Conservation (phyloP, 2,888 invertebrate species). For the Quadriops clusia region DNA sequence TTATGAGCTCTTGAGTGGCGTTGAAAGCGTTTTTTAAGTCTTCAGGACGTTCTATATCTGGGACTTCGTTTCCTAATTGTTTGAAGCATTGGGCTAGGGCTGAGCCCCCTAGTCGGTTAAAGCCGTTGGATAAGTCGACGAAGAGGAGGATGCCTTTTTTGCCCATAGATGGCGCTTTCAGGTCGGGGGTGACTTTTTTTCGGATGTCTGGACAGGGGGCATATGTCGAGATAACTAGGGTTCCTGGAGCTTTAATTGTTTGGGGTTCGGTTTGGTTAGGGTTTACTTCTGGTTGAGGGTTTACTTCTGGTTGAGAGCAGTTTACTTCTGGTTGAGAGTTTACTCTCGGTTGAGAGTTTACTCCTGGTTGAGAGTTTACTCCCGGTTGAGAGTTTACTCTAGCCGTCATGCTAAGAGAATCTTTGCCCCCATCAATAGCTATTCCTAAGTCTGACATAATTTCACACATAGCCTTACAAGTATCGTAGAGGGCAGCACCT, state of each 20-base stretch:
- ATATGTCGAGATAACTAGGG: constrained; percentile 91
- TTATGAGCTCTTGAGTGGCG: constrained; percentile 72
- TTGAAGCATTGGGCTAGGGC: constrained; percentile 84
- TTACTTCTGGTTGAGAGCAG: no score
- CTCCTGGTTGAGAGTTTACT: no score
- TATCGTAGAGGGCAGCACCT: constrained; percentile 76
- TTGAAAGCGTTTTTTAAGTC: constrained; percentile 65
- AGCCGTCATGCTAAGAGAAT: constrained; percentile 95
- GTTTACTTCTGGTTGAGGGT: no score
- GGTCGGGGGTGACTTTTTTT: constrained; percentile 79
- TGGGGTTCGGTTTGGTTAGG: no score
- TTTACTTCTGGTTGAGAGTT: no score
- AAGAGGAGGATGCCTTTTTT: constrained; percentile 58
- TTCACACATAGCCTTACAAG: constrained; percentile 78
- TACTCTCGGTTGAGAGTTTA: no score
- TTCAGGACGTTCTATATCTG: constrained; percentile 66
- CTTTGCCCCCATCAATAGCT: constrained; percentile 94
- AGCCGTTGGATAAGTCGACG: constrained; percentile 63
- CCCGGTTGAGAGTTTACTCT: no score
- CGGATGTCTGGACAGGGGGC: constrained; percentile 88
- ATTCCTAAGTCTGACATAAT: constrained; percentile 66
- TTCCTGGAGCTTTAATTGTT: constrained; percentile 65
- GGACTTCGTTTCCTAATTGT: constrained; percentile 62
- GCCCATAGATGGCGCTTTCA: constrained; percentile 55
- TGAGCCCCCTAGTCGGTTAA: constrained; percentile 78